Evolutionary conservation across 2,797 vertebrate species (phyloP).

Genomic region (Melanotaenia maccullochi): DNA sequence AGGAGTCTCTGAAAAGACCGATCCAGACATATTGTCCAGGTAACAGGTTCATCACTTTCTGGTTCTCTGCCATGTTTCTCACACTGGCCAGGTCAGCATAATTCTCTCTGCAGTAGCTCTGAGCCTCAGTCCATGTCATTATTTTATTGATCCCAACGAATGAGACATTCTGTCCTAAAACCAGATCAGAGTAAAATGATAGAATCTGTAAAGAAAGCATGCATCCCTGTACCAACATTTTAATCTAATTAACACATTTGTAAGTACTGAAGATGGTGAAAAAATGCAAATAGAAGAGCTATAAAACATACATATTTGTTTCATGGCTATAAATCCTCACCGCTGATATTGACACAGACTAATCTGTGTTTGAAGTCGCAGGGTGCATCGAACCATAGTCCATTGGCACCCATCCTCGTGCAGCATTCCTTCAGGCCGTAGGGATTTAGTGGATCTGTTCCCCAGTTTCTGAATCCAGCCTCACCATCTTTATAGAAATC

Average conservation of each 20-base stretch:
- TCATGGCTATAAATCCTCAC: background rate
- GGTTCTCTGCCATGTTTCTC: slow-evolving; percentile 4
- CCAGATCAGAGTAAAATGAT: too few relatives aligned
- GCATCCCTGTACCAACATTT: too few relatives aligned
- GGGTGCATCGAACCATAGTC: background rate
- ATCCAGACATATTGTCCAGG: background rate
- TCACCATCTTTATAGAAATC: background rate
- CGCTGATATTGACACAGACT: background rate
- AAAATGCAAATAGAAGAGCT: too few relatives aligned
- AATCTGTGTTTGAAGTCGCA: background rate
- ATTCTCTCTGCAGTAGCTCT: too few relatives aligned
- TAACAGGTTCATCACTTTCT: too few relatives aligned
- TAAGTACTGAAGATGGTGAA: too few relatives aligned
- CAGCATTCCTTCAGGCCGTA: fast-evolving
- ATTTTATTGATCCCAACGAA: fast-evolving
- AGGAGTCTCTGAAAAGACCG: background rate
- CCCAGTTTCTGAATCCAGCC: slow-evolving; percentile 7
- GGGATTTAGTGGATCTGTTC: background rate
- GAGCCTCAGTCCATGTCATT: slow-evolving; percentile 33
- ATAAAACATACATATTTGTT: too few relatives aligned
- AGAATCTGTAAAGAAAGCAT: too few relatives aligned
- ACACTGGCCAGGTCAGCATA: slow-evolving; percentile 47
- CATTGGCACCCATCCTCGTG: background rate
- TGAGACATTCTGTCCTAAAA: background rate
- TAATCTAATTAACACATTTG: too few relatives aligned